Conservation (phyloP, 2,888 invertebrate genomes). For the Chloromyia formosa region DNA sequence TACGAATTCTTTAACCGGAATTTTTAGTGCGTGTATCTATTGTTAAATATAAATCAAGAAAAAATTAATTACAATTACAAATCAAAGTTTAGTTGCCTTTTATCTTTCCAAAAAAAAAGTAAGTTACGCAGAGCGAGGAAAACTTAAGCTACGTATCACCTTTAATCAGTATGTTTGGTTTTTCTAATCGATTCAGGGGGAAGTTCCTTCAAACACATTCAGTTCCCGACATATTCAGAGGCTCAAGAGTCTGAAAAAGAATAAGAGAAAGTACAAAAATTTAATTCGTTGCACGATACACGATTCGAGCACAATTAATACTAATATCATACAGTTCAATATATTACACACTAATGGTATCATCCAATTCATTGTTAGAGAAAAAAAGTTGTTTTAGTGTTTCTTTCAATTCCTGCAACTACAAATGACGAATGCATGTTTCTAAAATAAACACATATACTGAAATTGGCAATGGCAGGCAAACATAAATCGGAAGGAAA, state of each 20-base stretch:
- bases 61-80: no score
- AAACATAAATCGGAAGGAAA: slow-evolving; percentile 16
- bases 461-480: slow-evolving; percentile 27
- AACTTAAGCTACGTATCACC: slow-evolving; percentile 43
- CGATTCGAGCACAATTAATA: neutral
- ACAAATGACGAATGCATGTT: slow-evolving; percentile 11
- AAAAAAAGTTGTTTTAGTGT: slow-evolving; percentile 36
- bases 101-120: neutral
- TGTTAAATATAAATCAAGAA: no score
- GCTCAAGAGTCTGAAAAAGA: slow-evolving; percentile 80
- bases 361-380: slow-evolving; percentile 8
- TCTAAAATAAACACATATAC: neutral
- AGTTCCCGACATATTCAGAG: slow-evolving; percentile 80
- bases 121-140: slow-evolving; percentile 11
- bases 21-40: no score
- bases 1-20: no score
- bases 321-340: slow-evolving; percentile 19
- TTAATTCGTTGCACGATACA: slow-evolving; percentile 4
- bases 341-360: neutral
- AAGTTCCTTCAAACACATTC: slow-evolving; percentile 75
- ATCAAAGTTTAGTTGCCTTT: neutral
- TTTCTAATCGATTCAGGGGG: neutral
- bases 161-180: slow-evolving; percentile 14
- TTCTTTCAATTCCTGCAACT: slow-evolving; percentile 22
- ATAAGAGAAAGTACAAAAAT: slow-evolving; percentile 56